These are phyloP conservation scores for Chironex yamaguchii DNA, from an alignment of 30 jellyfish, hydroid and myxozoan genomes.

Conservation along the genomic window DNA sequence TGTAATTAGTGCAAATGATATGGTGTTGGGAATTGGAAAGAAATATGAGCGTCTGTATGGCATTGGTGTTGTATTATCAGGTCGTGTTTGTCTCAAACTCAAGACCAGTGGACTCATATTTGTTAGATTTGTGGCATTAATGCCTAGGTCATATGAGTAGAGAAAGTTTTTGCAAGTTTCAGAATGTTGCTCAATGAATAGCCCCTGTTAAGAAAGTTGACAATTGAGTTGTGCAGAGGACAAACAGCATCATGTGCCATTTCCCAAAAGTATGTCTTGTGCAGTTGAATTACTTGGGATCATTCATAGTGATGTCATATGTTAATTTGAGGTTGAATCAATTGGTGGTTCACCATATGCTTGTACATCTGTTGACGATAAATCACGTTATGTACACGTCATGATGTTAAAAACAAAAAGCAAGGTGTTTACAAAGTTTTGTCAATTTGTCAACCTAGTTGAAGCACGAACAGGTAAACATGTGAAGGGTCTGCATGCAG, in stretches of 20 bases:
- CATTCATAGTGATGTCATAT: slow-evolving; percentile 46
- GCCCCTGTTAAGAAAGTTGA: neutral
- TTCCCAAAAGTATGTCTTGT: slow-evolving; percentile 14
- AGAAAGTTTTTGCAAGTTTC: slow-evolving; percentile 8
- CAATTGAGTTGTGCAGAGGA: slow-evolving; percentile 53
- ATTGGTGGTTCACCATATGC: slow-evolving; percentile 46
- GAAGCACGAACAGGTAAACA: no score
- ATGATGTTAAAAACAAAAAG: slow-evolving; percentile 14
- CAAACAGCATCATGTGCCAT: slow-evolving; percentile 43
- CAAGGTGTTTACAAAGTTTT: slow-evolving; percentile 10
- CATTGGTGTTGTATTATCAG: slow-evolving; percentile 20
- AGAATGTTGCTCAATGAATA: slow-evolving; percentile 30
- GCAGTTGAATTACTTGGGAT: slow-evolving; percentile 1
- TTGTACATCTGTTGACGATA: slow-evolving; percentile 29
- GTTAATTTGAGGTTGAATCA: slow-evolving; percentile 32
- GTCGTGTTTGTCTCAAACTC: slow-evolving; percentile 20
- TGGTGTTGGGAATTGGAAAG: slow-evolving; percentile 16
- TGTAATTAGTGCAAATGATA: slow-evolving; percentile 2
- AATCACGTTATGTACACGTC: slow-evolving; percentile 16
- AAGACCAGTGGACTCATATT: slow-evolving; percentile 14
- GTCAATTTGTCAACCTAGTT: no score
- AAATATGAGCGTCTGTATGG: slow-evolving; percentile 25
- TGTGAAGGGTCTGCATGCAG: no score
- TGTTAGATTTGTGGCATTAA: slow-evolving; percentile 25
- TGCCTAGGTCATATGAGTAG: slow-evolving; percentile 28